Base-by-base conservation (phyloP, 1,140 invertebrate species). In the Diabrotica virgifera region DNA sequence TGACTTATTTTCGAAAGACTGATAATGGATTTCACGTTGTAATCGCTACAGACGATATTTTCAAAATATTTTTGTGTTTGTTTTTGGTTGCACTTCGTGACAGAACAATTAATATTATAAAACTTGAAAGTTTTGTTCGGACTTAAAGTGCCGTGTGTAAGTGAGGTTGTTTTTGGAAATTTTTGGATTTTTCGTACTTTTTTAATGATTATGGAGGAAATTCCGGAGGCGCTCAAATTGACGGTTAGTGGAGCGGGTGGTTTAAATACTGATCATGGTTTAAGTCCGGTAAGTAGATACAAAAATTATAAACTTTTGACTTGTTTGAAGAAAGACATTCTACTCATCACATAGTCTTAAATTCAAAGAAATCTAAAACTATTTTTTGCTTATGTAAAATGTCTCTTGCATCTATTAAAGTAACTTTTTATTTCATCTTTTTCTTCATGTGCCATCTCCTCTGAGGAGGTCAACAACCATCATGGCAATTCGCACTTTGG, bases 251-350 rank as follows among this genome's bases (percentile, higher is more conserved):
- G 55, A n/a, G 55, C 24, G 6, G 36, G 55, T 24, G 37, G 35
- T 36, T 36, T 57, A 36, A 24, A 36, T 37, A 36, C 24, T 5
- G 55, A 36, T n/a, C 55, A 57, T 57, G 35, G 35, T 36, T 54
- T 65, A 11, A 65, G 60, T 65, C 6, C 57, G 52, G 54, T 59
- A 65, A 36, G 58, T 37, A 63, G 1, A n/a, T n/a, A n/a, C n/a
- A n/a, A 24, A 24, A 24, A 24, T 24, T 24, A 24, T 4, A 24
- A 1, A 24, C 24, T 24, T 24, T 24, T 24, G 55, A 0, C 55
- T 6, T 13, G 12, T 24, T 38, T 12, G 24, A 57, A 57, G 35
- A 57, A 57, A 13, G 12, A 57, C 36, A 14, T 14, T 57, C 6
- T 24, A 24, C 24, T 24, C 24, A 24, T 4, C 24, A 24, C 24